These are phyloP conservation scores for Acromyrmex charruanus DNA, from an alignment of 1,140 invertebrate species.

Conservation along the genomic window DNA sequence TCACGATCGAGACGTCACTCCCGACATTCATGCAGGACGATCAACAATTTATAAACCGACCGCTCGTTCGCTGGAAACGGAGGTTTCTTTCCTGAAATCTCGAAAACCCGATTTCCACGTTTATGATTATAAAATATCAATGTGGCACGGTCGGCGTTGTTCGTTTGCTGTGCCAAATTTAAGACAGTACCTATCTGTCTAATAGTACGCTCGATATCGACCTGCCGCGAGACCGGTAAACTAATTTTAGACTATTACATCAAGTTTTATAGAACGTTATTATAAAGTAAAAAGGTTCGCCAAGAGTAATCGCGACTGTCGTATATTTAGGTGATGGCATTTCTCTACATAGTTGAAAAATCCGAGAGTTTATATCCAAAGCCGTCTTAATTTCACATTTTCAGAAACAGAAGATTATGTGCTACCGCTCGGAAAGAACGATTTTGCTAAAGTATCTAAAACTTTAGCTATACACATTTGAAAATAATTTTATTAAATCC, in stretches of 20 bases:
- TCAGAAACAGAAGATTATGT: neutral
- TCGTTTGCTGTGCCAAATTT: slow-evolving; percentile 33
- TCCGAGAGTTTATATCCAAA: slow-evolving; percentile 18
- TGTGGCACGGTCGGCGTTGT: neutral
- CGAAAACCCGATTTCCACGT: slow-evolving; percentile 27
- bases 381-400: slow-evolving; percentile 8
- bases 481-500: no score
- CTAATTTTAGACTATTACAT: slow-evolving; percentile 35
- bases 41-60: slow-evolving; percentile 41
- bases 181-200: slow-evolving; percentile 22
- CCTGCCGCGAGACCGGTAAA: neutral
- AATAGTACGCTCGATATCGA: slow-evolving; percentile 45
- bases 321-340: slow-evolving; percentile 4
- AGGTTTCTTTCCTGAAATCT: neutral
- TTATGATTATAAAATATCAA: slow-evolving; percentile 33
- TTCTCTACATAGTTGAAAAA: neutral
- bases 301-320: neutral
- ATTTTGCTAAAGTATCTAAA: no score
- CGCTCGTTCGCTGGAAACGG: neutral
- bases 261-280: slow-evolving; percentile 41
- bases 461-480: no score
- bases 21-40: slow-evolving; percentile 33
- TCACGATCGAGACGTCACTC: slow-evolving; percentile 57
- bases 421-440: no score
- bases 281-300: slow-evolving; percentile 40